Evolutionary conservation across 2,113 vertebrate species (phyloP).

Genomic region (Hemiscyllium ocellatum): DNA sequence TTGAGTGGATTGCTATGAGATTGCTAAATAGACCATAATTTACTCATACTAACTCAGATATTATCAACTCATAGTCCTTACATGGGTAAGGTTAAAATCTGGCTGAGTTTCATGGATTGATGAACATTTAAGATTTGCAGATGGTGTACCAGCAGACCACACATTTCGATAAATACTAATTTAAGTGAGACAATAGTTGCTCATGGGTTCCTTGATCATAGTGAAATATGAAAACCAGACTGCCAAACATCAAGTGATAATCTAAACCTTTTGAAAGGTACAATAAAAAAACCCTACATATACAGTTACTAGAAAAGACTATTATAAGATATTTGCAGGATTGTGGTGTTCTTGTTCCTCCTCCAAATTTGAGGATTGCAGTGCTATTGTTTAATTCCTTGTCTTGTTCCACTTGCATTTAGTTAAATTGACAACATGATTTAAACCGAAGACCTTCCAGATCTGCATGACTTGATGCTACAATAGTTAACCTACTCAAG

Average conservation of each 20-base stretch:
- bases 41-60: too few species aligned
- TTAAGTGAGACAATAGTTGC: background rate
- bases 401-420: background rate
- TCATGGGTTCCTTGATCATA: background rate
- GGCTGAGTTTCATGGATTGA: background rate
- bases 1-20: background rate
- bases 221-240: background rate
- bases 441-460: background rate
- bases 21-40: background rate
- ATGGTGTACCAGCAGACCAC: background rate
- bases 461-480: background rate
- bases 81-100: background rate
- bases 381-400: background rate
- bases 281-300: too few species aligned
- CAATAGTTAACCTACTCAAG: background rate
- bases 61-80: too few species aligned
- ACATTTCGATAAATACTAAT: background rate
- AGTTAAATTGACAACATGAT: background rate
- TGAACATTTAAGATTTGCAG: background rate
- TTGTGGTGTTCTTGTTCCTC: background rate
- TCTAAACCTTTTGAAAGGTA: too few species aligned
- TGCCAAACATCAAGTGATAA: background rate
- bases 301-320: background rate
- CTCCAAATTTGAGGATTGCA: background rate
- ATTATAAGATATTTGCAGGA: too few species aligned